Evolutionary conservation across 2,797 vertebrate species (phyloP).

Genomic region (Acanthis flammea): DNA sequence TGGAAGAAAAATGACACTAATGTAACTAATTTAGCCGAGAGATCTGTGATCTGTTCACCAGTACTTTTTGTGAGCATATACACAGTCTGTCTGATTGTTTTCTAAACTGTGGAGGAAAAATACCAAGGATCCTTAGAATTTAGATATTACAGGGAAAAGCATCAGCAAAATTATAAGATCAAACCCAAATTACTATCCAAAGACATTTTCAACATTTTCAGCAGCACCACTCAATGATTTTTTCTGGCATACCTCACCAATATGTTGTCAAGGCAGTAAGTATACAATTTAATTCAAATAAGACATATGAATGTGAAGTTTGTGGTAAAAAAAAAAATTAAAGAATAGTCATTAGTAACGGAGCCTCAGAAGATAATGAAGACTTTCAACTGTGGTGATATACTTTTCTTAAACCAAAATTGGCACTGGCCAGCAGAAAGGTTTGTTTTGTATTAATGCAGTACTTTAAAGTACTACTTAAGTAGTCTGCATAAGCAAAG

Average conservation of each 20-base stretch:
- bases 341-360: constrained; percentile 20
- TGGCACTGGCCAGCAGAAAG: not conserved
- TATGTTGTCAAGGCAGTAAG: not conserved
- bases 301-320: not conserved
- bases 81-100: not conserved
- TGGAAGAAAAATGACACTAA: not conserved
- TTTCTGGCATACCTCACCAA: not conserved
- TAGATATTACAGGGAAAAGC: not conserved
- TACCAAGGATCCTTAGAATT: not conserved
- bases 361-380: constrained; percentile 2
- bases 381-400: not conserved
- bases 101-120: not conserved
- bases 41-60: not conserved
- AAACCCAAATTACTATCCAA: not conserved
- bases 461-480: not conserved
- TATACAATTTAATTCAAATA: not conserved
- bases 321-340: not conserved
- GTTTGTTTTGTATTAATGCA: not conserved
- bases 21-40: not conserved
- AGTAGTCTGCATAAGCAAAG: not conserved
- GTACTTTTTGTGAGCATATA: not conserved
- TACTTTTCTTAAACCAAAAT: constrained; percentile 5
- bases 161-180: not conserved
- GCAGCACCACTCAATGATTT: not conserved
- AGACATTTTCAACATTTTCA: not conserved